Percentiles rank a stretch among this genome's conserved stretches.
Conservation (phyloP, 2,888 invertebrate species). For the Eurytoma californica region DNA sequence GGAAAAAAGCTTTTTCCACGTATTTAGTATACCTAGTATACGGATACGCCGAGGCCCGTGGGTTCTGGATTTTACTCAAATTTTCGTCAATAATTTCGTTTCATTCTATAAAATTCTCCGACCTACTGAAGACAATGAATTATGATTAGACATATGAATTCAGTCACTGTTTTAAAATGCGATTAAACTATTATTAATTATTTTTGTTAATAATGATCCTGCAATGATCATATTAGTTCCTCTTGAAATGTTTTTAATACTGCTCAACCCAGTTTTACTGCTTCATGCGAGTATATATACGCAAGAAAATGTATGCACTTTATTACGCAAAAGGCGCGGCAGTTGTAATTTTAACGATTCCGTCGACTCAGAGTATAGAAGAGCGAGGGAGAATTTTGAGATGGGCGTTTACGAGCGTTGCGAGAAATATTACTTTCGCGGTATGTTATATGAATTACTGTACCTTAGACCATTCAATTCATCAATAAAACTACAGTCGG, state of each 20-base stretch:
- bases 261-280: not conserved
- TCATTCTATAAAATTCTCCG: too few species aligned
- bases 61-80: too few species aligned
- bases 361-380: not conserved
- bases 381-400: slow-evolving; percentile 21
- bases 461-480: not conserved
- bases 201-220: not conserved
- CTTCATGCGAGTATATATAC: not conserved
- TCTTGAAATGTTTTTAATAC: not conserved
- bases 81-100: too few species aligned
- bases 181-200: not conserved
- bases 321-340: slow-evolving; percentile 19
- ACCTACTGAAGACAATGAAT: too few species aligned
- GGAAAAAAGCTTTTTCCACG: too few species aligned
- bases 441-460: slow-evolving; percentile 2
- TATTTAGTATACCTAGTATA: too few species aligned
- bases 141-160: too few species aligned
- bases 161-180: not conserved
- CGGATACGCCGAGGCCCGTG: too few species aligned
- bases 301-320: slow-evolving; percentile 28
- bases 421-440: slow-evolving; percentile 20
- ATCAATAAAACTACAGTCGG: too few species aligned
- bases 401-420: slow-evolving; percentile 45
- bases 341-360: slow-evolving; percentile 39
- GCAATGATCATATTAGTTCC: slow-evolving; percentile 2